Evolutionary conservation across 2,797 vertebrate genomes (phyloP).

Genomic region (Acrossocheilus wenchowensis): DNA sequence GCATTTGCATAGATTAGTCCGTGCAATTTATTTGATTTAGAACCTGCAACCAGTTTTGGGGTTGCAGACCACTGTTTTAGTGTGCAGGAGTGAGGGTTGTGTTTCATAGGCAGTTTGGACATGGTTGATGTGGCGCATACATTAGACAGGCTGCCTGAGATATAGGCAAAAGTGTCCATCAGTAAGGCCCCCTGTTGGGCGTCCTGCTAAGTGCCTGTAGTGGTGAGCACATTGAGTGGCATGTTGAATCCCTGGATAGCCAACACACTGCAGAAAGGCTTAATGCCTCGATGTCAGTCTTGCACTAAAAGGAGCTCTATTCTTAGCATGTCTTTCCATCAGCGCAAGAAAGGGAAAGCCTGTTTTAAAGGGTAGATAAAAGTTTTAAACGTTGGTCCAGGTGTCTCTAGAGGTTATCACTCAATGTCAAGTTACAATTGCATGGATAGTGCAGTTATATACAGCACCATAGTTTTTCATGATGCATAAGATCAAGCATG

Average conservation of each 20-base stretch:
- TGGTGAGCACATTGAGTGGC: slow-evolving; percentile 17
- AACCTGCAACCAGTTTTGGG: neutral
- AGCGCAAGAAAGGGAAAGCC: slow-evolving; percentile 5
- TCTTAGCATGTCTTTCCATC: slow-evolving; percentile 37
- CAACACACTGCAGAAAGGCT: slow-evolving; percentile 4
- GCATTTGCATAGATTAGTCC: neutral
- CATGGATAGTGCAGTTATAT: slow-evolving; percentile 4
- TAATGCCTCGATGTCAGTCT: slow-evolving; percentile 28
- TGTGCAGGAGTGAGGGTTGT: neutral
- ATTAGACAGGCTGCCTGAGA: slow-evolving; percentile 20
- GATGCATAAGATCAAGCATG: slow-evolving; percentile 8
- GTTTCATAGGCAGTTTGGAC: neutral
- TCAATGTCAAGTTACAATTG: neutral
- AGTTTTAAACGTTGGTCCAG: neutral
- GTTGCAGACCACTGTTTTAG: neutral
- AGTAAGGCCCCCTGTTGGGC: slow-evolving; percentile 27
- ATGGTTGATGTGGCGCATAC: neutral
- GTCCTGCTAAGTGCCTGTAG: slow-evolving; percentile 41
- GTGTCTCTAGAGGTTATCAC: slow-evolving; percentile 17
- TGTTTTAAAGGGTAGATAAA: slow-evolving; percentile 34
- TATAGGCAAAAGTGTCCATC: slow-evolving; percentile 37
- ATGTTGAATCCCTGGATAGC: slow-evolving; percentile 26
- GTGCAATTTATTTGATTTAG: neutral
- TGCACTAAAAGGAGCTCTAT: slow-evolving; percentile 32
- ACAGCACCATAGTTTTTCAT: neutral